Evolutionary conservation across 1,140 invertebrate species (phyloP), one percentile per base, ranked within the genome.

Genomic region (Plectrocnemia conspersa): DNA sequence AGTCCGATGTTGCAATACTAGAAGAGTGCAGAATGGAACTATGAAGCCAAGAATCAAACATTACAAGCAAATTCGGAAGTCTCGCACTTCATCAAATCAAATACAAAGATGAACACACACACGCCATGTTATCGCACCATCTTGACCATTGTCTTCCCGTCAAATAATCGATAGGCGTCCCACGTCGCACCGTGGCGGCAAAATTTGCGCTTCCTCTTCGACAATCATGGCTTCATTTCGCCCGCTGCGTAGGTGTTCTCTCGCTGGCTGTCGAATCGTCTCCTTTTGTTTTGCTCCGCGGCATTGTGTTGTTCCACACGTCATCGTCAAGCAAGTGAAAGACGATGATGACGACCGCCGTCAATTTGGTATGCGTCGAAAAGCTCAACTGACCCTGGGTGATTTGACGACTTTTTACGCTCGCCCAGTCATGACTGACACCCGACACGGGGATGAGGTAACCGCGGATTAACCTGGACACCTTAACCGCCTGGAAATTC

Each of bases 341-440:
- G 35, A 38, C 18, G 35, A 38, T 38, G 35, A n/a, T n/a, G n/a
- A n/a, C n/a, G 35, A 13, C 35, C 35, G 5, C 35, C 35, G 18
- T 38, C 35, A 7, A 38, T 38, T 38, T 38, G 35, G 35, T 38
- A 38, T 38, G 35, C 35, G 35, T 38, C 10, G n/a, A n/a, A n/a
- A n/a, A n/a, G 5, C 15, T 16, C 6, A 16, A 38, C n/a, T 29
- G 27, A n/a, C 35, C 13, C 35, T 15, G 35, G 6, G 18, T 38
- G 35, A 38, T 38, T 38, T 38, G 35, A 38, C 18, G 35, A 15
- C 18, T 38, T 38, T 38, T 38, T 38, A n/a, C n/a, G n/a, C 27
- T n/a, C 35, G 18, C 6, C 35, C 10, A 16, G 18, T 38, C 35
- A 38, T 38, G 5, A 16, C 35, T 38, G 35, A 38, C 35, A n/a